Evolutionary conservation across 2,113 vertebrate species (phyloP), one percentile per base, ranked within the genome.

Genomic region (Cavia porcellus): DNA sequence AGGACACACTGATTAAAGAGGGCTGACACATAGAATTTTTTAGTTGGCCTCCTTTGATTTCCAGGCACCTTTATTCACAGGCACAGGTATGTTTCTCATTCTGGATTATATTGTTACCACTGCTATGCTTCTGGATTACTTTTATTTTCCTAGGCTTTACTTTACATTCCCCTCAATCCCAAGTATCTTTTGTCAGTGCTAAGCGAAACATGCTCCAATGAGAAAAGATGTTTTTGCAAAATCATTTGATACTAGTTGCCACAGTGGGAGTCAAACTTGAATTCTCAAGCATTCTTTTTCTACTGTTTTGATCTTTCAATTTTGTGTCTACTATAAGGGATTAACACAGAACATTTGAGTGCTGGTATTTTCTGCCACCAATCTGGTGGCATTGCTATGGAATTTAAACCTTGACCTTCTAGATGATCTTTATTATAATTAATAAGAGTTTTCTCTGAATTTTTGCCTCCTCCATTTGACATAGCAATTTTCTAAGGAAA

Each of bases 401-500:
- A 62, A 45, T 94, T 77, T 96, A 15, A 89, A 68, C 32, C 55
- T 96, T 90, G 75, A 17, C 68, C 50, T 94, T 70, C 66, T 84
- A 19, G 85, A 66, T 90, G 70, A 82, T 92, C 47, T 97, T 95
- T 87, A 42, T 24, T 52, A 70, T 77, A 95, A 83, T 96, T 81
- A 86, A 20, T 93, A 96, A 91, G 32, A 84, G 82, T 50, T 92
- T 94, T 92, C 62, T 95, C 24, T 35, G 62, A 94, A 64, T 47
- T 32, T 96, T 93, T 96, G 93, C 95, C 64, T 75, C 57, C 70
- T 96, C 47, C 70, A 96, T 20, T 61, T 84, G 62, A 93, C 80
- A 92, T 61, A 95, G 86, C 72, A 97, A 81, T 98, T 97, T 96
- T 95, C 61, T 96, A 68, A 96, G 88, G 61, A 89, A 97, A 98